Evolutionary conservation across 1,140 invertebrate genomes (phyloP), one percentile per base, ranked within the genome.

Genomic region (Aphelenchoides fujianensis): DNA sequence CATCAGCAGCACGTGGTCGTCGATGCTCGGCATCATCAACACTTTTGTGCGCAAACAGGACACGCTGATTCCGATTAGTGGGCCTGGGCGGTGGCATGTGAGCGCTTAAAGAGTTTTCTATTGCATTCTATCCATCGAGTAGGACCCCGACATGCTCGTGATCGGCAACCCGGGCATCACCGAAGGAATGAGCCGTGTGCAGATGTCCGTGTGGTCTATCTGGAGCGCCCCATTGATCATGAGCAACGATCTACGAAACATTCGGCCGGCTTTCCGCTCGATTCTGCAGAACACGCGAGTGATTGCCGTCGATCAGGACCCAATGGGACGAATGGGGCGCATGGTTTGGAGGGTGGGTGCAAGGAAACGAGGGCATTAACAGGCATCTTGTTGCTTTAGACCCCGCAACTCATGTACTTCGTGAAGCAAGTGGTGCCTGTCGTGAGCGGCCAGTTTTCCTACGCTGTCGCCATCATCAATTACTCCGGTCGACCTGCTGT

Each of bases 131-230:
- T n/a, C n/a, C n/a, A n/a, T n/a, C n/a, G n/a, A n/a, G 1, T 16
- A 34, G 91, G n/a, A n/a, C n/a, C n/a, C n/a, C n/a, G n/a, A n/a
- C 35, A 85, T 92, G 88, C 89, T 2, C 94, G 92, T 84, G 89
- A 96, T 54, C 90, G 92, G 82, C 23, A 12, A 12, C 32, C 16
- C 28, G 16, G 55, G 55, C 90, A 91, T 23, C 91, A 92, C 84
- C 92, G 93, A 55, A 94, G 93, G 9, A 94, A 94, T 1, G 94
- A 94, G 92, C 77, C 92, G 93, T 87, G 92, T 92, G 0, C 96
- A 98, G 88, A 94, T 98, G 90, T 94, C 94, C 2, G 88, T 98
- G 71, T 98, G 96, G 96, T 92, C 93, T 2, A 94, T 98, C 79
- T 86, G 97, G 76, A 94, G 95, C 0, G 92, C 95, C 2, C 95